Evolutionary conservation across 2,888 invertebrate species (phyloP), one percentile per base, ranked within the genome.

Genomic region (Polylopha cassiicola): DNA sequence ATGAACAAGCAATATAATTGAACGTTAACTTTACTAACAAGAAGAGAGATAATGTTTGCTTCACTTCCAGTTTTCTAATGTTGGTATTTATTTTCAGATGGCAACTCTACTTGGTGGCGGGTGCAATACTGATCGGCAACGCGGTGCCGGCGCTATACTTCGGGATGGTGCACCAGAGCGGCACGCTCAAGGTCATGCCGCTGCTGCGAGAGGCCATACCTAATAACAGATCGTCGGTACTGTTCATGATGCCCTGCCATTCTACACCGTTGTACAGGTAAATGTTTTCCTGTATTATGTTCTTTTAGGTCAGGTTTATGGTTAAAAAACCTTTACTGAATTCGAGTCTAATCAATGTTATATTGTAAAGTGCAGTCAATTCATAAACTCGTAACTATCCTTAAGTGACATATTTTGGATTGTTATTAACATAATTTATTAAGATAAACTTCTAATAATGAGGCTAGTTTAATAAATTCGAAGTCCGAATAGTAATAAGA

Each of bases 241-340:
- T 95, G 21, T 95, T 95, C 77, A 84, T 97, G 13, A 97, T 95
- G 90, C 97, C 97, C 0, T 98, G 98, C 63, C 97, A 98, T 74
- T 94, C 96, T 3, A 95, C 95, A 1, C 98, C 98, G 0, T 87
- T 92, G 6, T 94, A 94, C 70, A 92, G 92, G 94, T 93, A 71
- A 54, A 44, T 44, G 5, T 16, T 6, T 11, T 1, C 16, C 6
- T 16, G 17, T 18, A 15, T 24, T 13, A 13, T 15, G 22, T 22
- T 33, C 22, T 7, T 20, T 8, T 18, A 29, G 5, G 5, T n/a
- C n/a, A n/a, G n/a, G n/a, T n/a, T n/a, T n/a, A n/a, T n/a, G n/a
- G n/a, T n/a, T n/a, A n/a, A n/a, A n/a, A n/a, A n/a, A n/a, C n/a
- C n/a, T n/a, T n/a, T n/a, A n/a, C n/a, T n/a, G n/a, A n/a, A n/a